Evolutionary conservation across 2,888 invertebrate species (phyloP), one percentile per base, ranked within the genome.

Genomic region (Eupelmus urozonus): DNA sequence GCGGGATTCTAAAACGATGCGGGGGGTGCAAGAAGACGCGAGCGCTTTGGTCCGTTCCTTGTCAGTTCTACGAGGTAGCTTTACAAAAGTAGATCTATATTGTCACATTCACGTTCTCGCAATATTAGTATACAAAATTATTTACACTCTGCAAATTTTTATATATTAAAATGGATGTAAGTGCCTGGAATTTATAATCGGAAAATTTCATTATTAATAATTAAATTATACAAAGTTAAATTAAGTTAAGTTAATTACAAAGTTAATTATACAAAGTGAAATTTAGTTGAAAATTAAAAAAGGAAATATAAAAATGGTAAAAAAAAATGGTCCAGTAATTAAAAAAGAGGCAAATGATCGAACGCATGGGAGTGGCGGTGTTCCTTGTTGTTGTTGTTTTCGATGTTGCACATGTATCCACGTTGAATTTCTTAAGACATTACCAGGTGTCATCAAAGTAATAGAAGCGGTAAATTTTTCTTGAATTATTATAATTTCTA

Each of bases 361-460:
- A 34, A 34, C 60, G 2, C 34, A 60, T 13, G 29, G 34, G 4
- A 18, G 3, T 18, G 60, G 60, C n/a, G 60, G 60, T 7, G n/a
- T 60, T 1, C 7, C 20, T 2, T 53, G 60, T 13, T 60, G 60
- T 34, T 57, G 57, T 27, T 60, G 60, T 60, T n/a, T 60, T 7
- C 16, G 93, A 80, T 94, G 96, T 85, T 96, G 95, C 85, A 94
- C 95, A 16, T 96, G 96, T 87, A 90, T 96, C 72, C 94, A 96
- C 88, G 91, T 96, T 59, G 65, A 57, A 53, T 77, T 75, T 42
- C 23, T 66, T 23, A 65, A 55, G 51, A 49, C 94, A 0, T 92
- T 93, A 81, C 93, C 94, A 51, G 96, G 96, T 23, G 87, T 95
- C 29, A 90, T 96, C 53, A 96, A 96, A 90, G 86, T 96, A 1